Conservation (phyloP, 2,888 invertebrate species). For the Julus scandinavius region DNA sequence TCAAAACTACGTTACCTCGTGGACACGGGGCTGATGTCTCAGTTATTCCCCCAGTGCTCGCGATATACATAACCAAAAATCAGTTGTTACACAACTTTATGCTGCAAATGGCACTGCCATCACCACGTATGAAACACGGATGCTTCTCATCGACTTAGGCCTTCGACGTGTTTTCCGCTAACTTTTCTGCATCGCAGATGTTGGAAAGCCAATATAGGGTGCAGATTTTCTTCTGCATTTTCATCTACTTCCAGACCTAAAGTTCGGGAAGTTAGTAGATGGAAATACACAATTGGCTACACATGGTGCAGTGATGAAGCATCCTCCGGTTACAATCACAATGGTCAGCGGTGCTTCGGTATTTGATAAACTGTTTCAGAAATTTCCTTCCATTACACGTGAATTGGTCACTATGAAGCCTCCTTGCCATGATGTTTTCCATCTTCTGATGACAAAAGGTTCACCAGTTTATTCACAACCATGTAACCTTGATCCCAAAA, state of each 20-base stretch:
- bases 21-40: neutral
- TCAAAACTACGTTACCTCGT: no score
- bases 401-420: neutral
- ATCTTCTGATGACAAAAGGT: neutral
- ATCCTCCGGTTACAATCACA: neutral
- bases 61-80: no score
- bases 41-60: neutral
- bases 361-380: neutral
- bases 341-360: neutral
- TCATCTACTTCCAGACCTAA: neutral
- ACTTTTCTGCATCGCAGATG: neutral
- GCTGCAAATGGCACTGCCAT: no score
- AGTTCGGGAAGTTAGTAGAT: neutral
- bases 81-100: no score
- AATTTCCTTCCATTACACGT: neutral
- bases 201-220: neutral
- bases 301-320: constrained; percentile 54
- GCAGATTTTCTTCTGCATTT: neutral
- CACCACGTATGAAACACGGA: no score
- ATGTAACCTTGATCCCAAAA: neutral
- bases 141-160: no score
- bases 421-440: neutral
- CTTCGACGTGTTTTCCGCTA: no score
- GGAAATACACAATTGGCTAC: neutral
- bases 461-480: neutral